Evolutionary conservation across 2,113 vertebrate species (phyloP), one percentile per base, ranked within the genome.

Genomic region (Apeltes quadracus): DNA sequence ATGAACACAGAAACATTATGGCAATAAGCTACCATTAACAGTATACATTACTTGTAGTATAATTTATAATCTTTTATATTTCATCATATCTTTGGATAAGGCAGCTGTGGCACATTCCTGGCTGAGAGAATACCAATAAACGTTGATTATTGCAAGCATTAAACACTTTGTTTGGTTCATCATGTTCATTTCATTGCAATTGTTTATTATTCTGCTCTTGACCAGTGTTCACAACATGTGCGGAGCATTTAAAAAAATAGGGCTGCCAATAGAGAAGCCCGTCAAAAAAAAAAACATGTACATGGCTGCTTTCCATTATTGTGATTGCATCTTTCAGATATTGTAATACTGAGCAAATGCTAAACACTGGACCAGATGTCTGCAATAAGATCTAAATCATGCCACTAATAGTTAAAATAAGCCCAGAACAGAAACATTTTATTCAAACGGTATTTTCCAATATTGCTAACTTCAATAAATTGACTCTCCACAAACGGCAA

Each of bases 1-100:
- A 22, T 75, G 69, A 82, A 86, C 34, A 43, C 62, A 65, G 66
- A 63, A 69, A 77, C 59, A 71, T 5, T 7, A 55, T 50, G n/a
- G 43, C 32, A 80, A 67, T 76, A 39, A 36, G 11, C 4, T 58
- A 39, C 36, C 56, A 20, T 68, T 4, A 59, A 69, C 55, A 56
- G 56, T 25, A 76, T 29, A 50, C 50, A 63, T 55, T 3, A 13
- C 4, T n/a, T 39, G 7, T 23, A 5, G 8, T 38, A 46, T 34
- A 4, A 36, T 5, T 5, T n/a, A 22, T 22, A 6, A 11, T 61
- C 41, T 1, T 22, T 38, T 7, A 58, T 58, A 16, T 41, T 20
- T 61, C 23, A 39, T 14, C 22, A 14, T 25, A 20, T 38, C 25
- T 46, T 23, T 23, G 9, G 53, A 8, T 25, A 25, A 63, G 27